phyloP scores from a whole-genome alignment of 1,140 invertebrate genomes.

The Lordiphosa collinella region DNA sequence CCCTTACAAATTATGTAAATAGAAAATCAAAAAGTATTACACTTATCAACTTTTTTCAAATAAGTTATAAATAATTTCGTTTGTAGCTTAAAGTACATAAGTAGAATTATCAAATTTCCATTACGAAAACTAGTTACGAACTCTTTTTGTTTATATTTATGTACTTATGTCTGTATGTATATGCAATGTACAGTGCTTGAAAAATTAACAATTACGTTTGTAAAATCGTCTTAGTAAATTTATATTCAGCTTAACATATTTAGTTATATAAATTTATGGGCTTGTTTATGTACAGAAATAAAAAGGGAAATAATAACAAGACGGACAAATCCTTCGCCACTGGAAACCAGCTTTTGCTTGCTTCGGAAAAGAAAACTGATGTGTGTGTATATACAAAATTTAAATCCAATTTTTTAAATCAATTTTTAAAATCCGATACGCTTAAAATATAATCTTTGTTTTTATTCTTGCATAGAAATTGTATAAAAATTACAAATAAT shows the following conservation, averaged over 20 bases:
- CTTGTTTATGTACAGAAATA: constrained; percentile 44
- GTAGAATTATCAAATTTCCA: constrained; percentile 40
- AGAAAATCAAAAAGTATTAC: constrained; percentile 56
- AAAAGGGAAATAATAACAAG: constrained; percentile 23
- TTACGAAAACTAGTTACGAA: constrained; percentile 41
- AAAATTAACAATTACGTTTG: constrained; percentile 60
- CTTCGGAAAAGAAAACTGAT: constrained; percentile 9
- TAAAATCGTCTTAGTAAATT: constrained; percentile 52
- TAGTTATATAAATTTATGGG: constrained; percentile 13
- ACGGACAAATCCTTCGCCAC: constrained; percentile 13
- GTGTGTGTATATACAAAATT: constrained; percentile 28
- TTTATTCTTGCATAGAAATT: not conserved
- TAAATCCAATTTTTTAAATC: constrained; percentile 3
- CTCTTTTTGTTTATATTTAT: constrained; percentile 14
- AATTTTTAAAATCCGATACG: constrained; percentile 9
- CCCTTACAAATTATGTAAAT: constrained; percentile 60
- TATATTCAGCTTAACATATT: constrained; percentile 39
- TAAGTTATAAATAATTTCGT: constrained; percentile 64
- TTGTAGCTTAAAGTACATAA: constrained; percentile 26
- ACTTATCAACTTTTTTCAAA: constrained; percentile 37
- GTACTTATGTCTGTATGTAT: constrained; percentile 22
- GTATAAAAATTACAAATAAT: constrained; percentile 14
- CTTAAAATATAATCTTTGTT: constrained; percentile 1
- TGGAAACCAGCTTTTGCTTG: not conserved
- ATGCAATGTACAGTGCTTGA: constrained; percentile 51